A percentile compares a stretch with the other conserved stretches of the same genome.
Conservation (phyloP, 2,888 invertebrate genomes). For the Parapristionchus giblindavisi region DNA sequence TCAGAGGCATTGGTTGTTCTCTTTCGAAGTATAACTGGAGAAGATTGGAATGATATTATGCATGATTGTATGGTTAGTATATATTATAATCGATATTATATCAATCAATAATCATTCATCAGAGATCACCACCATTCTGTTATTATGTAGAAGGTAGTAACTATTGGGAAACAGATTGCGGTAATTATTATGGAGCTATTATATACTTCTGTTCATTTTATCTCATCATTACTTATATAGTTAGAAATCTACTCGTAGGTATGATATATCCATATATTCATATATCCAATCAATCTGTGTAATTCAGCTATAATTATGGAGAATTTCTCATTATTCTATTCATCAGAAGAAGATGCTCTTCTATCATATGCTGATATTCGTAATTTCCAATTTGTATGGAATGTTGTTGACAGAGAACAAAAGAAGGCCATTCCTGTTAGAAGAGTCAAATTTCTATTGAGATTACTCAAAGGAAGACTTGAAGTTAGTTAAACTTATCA, state of each 20-base stretch:
- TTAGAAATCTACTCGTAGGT: constrained; percentile 97
- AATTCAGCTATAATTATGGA: constrained; percentile 98
- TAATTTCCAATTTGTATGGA: constrained; percentile 99
- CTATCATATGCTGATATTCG: constrained; percentile 97
- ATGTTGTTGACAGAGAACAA: constrained; percentile 95
- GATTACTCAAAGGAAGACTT: constrained; percentile 48
- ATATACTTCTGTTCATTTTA: constrained; percentile 99
- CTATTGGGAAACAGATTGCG: constrained; percentile 97
- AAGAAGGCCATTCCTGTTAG: constrained; percentile 73
- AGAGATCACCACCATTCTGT: constrained; percentile 79
- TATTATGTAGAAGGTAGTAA: constrained; percentile 64
- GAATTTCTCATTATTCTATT: constrained; percentile 99
- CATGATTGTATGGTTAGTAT: constrained; percentile 93
- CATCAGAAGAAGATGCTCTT: constrained; percentile 98
- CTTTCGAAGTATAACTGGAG: constrained; percentile 99
- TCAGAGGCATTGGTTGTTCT: constrained; percentile 92
- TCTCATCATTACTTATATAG: constrained; percentile 99
- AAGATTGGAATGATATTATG: constrained; percentile 99
- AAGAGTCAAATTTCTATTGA: constrained; percentile 65
- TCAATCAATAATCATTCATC: constrained; percentile 8
- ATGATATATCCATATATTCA: constrained; percentile 70
- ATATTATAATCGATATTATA: not conserved
- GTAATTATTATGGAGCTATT: constrained; percentile 94
- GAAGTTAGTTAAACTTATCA: not conserved
- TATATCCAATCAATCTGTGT: not conserved